These are phyloP conservation scores for Watsonalla binaria DNA, from an alignment of 2,888 invertebrate genomes.

Conservation along the genomic window DNA sequence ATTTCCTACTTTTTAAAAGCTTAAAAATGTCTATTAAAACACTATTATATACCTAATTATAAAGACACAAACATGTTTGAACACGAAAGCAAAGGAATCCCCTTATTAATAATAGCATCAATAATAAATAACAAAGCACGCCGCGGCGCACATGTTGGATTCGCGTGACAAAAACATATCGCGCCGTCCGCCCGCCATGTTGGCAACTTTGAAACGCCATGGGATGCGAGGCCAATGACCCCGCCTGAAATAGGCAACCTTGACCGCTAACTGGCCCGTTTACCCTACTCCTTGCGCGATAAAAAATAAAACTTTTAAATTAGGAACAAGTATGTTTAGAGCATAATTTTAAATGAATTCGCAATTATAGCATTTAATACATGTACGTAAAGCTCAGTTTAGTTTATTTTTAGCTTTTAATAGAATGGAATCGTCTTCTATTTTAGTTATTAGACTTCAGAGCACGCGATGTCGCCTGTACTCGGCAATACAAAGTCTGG, in stretches of 20 bases:
- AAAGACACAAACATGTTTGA: constrained; percentile 4
- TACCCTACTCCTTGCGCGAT: constrained; percentile 25
- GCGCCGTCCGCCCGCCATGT: constrained; percentile 18
- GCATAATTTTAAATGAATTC: too few relatives aligned
- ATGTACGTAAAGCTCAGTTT: background rate
- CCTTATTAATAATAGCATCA: constrained; percentile 30
- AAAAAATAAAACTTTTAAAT: too few relatives aligned
- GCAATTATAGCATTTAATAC: too few relatives aligned
- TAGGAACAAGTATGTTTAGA: too few relatives aligned
- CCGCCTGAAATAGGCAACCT: constrained; percentile 65
- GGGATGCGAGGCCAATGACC: constrained; percentile 42
- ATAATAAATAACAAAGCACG: constrained; percentile 27
- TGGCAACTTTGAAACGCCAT: constrained; percentile 27
- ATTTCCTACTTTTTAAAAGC: too few relatives aligned
- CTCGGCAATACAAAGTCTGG: too few relatives aligned
- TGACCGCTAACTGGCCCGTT: constrained; percentile 53
- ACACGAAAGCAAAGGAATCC: constrained; percentile 13
- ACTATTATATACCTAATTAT: background rate
- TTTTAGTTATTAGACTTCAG: too few relatives aligned
- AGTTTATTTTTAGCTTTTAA: background rate
- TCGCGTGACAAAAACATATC: constrained; percentile 52
- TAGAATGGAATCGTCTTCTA: background rate
- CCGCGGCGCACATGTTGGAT: constrained; percentile 41
- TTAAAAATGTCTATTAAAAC: background rate
- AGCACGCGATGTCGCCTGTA: too few relatives aligned